A percentile compares a stretch with the other conserved stretches of the same genome.
These are phyloP conservation scores for Saguinus oedipus DNA, from an alignment of 2,797 vertebrate genomes.

Conservation along the genomic window DNA sequence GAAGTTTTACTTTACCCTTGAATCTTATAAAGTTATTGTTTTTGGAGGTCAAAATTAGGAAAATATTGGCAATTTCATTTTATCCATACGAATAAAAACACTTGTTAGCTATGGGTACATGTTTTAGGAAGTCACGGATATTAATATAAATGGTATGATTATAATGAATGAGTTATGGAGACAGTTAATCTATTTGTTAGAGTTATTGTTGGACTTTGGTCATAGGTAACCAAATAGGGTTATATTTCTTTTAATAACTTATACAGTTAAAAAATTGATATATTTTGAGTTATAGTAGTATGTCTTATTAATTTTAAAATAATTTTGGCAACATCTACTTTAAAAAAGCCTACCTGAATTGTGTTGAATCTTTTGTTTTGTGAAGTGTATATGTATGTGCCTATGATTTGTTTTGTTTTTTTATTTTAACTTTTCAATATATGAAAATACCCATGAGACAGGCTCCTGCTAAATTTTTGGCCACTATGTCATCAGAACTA, in stretches of 20 bases:
- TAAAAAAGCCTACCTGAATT: neutral
- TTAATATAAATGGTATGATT: constrained; percentile 28
- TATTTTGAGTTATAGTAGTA: neutral
- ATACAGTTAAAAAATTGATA: neutral
- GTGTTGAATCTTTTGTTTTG: neutral
- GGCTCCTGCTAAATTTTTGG: constrained; percentile 54
- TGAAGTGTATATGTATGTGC: neutral
- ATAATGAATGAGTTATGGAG: constrained; percentile 7
- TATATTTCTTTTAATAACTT: constrained; percentile 47
- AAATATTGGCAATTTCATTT: constrained; percentile 55
- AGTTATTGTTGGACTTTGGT: constrained; percentile 38
- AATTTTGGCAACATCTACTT: constrained; percentile 40
- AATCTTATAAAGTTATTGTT: constrained; percentile 32
- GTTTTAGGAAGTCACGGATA: neutral
- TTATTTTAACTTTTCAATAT: constrained; percentile 60
- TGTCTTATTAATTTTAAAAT: constrained; percentile 40
- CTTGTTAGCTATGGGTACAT: neutral
- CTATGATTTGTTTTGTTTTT: constrained; percentile 58
- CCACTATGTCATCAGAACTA: constrained; percentile 70
- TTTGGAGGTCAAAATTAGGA: neutral
- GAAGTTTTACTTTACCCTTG: constrained; percentile 42
- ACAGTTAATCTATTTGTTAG: constrained; percentile 18
- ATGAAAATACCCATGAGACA: constrained; percentile 57
- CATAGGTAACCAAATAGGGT: neutral
- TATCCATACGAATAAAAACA: neutral